These are phyloP conservation scores for Eulemur rubriventer DNA, from an alignment of 2,797 vertebrate species.

Conservation along the genomic window DNA sequence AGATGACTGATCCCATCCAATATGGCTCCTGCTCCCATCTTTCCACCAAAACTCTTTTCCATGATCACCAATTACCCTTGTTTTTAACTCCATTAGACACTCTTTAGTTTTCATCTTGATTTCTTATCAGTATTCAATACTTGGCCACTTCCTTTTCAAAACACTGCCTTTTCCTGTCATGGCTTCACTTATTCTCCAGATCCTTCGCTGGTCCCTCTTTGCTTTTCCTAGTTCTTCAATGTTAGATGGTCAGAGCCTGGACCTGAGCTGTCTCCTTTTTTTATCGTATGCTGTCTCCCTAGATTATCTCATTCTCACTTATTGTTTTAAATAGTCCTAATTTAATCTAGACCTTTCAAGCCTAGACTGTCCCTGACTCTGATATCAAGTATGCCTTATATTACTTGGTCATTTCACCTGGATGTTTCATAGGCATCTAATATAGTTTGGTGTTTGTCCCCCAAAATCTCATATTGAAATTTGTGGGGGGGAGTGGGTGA, in stretches of 20 bases:
- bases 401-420: neutral
- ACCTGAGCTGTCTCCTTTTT: neutral
- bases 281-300: neutral
- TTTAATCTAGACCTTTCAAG: neutral
- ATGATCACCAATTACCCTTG: neutral
- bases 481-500: neutral
- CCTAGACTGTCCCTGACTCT: neutral
- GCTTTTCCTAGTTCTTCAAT: neutral
- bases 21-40: neutral
- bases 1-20: neutral
- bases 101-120: neutral
- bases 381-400: neutral
- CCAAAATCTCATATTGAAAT: neutral
- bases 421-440: neutral
- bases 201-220: neutral
- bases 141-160: neutral
- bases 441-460: neutral
- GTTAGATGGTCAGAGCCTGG: neutral
- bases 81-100: neutral
- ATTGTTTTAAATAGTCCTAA: neutral
- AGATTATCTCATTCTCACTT: neutral
- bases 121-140: neutral
- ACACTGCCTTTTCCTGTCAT: neutral
- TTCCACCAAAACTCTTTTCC: neutral
- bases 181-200: neutral